Evolutionary conservation across 2,797 vertebrate species (phyloP), one percentile per base, ranked within the genome.

Genomic region (Anableps anableps): DNA sequence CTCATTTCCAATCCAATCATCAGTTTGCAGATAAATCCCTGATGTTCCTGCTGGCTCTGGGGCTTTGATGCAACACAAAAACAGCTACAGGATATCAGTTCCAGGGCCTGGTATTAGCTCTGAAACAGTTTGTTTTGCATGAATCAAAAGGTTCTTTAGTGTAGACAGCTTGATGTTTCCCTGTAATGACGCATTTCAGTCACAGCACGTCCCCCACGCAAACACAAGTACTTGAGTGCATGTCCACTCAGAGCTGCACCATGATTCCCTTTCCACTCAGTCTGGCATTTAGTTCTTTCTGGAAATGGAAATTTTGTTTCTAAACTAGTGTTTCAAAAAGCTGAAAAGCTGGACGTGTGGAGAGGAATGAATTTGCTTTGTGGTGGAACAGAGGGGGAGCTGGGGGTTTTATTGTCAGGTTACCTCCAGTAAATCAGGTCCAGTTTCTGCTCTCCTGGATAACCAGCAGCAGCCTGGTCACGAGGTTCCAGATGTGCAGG

Each of bases 21-120:
- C 5, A 31, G 36, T 72, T 47, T 83, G 43, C 60, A 74, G 47
- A 76, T 70, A 64, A 34, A 34, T 66, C n/a, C 47, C 23, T 78
- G 64, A 75, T 17, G 19, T 74, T 48, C 26, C 38, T 76, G 8
- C 50, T 80, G 77, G 71, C 62, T 64, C 55, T 50, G 62, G 34
- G 9, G 38, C 62, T 58, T 26, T 17, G 31, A 31, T 21, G 66
- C 72, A 62, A 29, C 11, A 58, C 55, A 58, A n/a, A 55, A n/a
- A 55, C 53, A n/a, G 53, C 53, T 55, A n/a, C 23, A n/a, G 53
- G 53, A n/a, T 11, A 11, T 58, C n/a, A n/a, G 26, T 13, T 55
- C 47, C 47, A 47, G 47, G 47, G 11, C 47, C n/a, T n/a, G n/a
- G n/a, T n/a, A n/a, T n/a, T n/a, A n/a, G n/a, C n/a, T n/a, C n/a